phyloP scores from a whole-genome alignment of 2,888 invertebrate species.

The Nebria salina region DNA sequence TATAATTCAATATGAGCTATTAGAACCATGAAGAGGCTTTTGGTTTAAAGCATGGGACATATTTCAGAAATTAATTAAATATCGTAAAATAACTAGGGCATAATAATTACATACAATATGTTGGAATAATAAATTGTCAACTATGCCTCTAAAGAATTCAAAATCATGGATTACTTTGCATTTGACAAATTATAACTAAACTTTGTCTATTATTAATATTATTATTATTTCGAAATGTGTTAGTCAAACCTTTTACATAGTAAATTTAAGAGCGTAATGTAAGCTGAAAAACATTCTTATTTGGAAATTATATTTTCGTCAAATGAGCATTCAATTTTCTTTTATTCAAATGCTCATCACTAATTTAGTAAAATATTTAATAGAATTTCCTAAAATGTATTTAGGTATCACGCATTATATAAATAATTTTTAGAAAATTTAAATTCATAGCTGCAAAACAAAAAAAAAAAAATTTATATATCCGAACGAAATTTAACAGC shows the following conservation, averaged over 20 bases:
- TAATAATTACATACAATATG: slow-evolving; percentile 20
- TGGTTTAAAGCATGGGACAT: slow-evolving; percentile 42
- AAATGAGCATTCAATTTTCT: too few relatives aligned
- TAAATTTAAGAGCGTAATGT: not conserved
- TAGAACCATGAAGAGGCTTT: slow-evolving; percentile 46
- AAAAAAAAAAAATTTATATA: not conserved
- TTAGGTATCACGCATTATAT: not conserved
- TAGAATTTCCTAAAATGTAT: not conserved
- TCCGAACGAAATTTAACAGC: not conserved
- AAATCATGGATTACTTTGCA: slow-evolving; percentile 7
- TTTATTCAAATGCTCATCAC: not conserved
- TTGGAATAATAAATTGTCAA: not conserved
- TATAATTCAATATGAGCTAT: slow-evolving; percentile 43
- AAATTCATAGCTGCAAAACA: not conserved
- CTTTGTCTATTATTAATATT: not conserved
- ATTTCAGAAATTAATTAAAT: slow-evolving; percentile 22
- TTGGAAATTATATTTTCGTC: too few relatives aligned
- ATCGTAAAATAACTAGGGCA: slow-evolving; percentile 16
- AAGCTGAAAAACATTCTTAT: not conserved
- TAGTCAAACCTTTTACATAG: not conserved
- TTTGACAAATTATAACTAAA: slow-evolving; percentile 22
- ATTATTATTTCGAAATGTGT: not conserved
- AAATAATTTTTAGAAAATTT: not conserved
- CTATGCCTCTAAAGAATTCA: not conserved
- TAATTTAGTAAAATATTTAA: not conserved